Base-by-base conservation (phyloP, 2,797 vertebrate species). In the Epinephelus malabaricus region DNA sequence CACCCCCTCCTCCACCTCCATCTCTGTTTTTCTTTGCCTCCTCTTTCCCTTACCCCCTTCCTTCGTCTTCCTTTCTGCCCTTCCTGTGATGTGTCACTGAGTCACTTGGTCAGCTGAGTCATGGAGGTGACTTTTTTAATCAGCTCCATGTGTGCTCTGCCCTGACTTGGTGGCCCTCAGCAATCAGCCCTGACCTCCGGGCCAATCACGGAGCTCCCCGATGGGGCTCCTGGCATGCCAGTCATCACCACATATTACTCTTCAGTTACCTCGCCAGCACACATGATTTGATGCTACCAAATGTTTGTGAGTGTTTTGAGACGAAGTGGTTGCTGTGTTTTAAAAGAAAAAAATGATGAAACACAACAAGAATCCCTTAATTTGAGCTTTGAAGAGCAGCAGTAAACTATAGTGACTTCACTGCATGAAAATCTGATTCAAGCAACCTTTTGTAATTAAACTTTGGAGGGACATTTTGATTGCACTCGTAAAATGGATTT, bases 51-150 rank as follows among this genome's bases (percentile, higher is more conserved):
- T 11, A 45, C 7, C 19, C 64, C 49, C 59, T 63, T 61, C 49
- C 68, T 62, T 69, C 55, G 78, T 30, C 27, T 66, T 45, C 14
- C 62, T 40, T 55, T 68, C 54, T 66, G 43, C 47, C 54, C 30
- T 72, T 49, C 62, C 60, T 34, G 61, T 23, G 15, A 81, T 69
- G 85, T 86, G 86, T 86, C 78, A 81, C 79, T 71, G 68, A 89
- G 66, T 88, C 84, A 74, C 73, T 62, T 15, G 53, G 61, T 64
- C 78, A n/a, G 43, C 88, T 74, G 79, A 90, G 84, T 92, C 90
- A 86, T 63, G 12, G 74, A 85, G 77, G 82, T 85, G 73, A 85
- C 88, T 89, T 61, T 77, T 50, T 76, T 86, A 94, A 95, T 89
- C 71, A 75, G 47, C 81, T 91, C 90, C 92, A 89, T 80, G 82